Percentiles rank a stretch among this genome's conserved stretches.
Evolutionary conservation across 1,140 invertebrate species (phyloP).

Genomic region (Diorhabda carinulata): DNA sequence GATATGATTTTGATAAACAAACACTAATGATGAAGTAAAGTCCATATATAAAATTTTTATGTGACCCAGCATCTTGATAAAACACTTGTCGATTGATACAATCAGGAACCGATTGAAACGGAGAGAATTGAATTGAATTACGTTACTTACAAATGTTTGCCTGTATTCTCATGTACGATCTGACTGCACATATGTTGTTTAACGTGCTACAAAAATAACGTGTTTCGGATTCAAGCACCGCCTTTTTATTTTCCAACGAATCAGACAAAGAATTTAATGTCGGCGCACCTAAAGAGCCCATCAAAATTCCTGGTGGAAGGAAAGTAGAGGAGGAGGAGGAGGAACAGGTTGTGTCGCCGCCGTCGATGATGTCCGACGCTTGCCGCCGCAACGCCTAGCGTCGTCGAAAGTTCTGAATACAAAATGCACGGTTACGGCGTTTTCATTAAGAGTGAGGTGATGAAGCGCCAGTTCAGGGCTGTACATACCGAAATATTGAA

Average conservation of each 20-base stretch:
- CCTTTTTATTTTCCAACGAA: slow-evolving; percentile 2
- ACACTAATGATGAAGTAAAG: too few species aligned
- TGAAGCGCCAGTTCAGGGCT: slow-evolving; percentile 29
- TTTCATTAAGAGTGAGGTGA: slow-evolving; percentile 42
- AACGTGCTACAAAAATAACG: background rate
- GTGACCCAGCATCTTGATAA: too few species aligned
- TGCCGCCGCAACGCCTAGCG: slow-evolving; percentile 1
- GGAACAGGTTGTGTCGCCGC: too few species aligned
- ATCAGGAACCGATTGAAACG: too few species aligned
- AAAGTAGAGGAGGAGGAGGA: background rate
- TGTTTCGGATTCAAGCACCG: background rate
- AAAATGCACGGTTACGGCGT: slow-evolving; percentile 37
- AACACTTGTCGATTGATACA: too few species aligned
- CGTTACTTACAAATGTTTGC: too few species aligned
- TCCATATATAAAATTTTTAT: too few species aligned
- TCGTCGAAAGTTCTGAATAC: slow-evolving; percentile 27
- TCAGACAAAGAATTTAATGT: slow-evolving; percentile 2
- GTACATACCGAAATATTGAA: background rate
- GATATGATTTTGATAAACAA: too few species aligned
- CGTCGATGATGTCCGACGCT: background rate
- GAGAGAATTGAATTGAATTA: too few species aligned
- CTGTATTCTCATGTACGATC: too few species aligned
- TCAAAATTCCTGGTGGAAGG: slow-evolving; percentile 1
- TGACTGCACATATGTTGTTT: too few species aligned
- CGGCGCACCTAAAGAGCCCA: slow-evolving; percentile 1